A percentile compares a stretch with the other conserved stretches of the same genome.
Conservation (phyloP, 2,888 invertebrate species). For the Autographa pulchrina region DNA sequence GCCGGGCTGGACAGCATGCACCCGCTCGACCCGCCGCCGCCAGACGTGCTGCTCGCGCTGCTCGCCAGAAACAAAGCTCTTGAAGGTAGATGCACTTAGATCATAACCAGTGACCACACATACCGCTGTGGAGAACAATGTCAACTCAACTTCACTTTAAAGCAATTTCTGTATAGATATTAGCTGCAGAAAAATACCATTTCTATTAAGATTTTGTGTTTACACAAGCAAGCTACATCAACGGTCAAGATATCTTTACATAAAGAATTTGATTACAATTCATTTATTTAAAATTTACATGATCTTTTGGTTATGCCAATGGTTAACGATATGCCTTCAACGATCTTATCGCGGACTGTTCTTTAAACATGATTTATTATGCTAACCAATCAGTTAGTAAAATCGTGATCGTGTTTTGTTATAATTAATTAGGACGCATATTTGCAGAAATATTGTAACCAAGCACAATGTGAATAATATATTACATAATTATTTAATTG, state of each 20-base stretch:
- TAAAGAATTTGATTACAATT: background rate
- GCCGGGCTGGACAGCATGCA: conserved; percentile 79
- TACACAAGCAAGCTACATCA: conserved; percentile 22
- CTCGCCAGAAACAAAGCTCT: conserved; percentile 96
- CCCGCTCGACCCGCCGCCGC: conserved; percentile 91
- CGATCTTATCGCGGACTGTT: background rate
- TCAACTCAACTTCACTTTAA: too few species aligned
- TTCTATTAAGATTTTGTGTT: conserved; percentile 51
- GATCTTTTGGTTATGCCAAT: background rate
- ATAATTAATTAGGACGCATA: background rate
- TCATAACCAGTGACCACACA: background rate
- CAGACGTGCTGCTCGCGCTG: conserved; percentile 95
- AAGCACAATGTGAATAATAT: background rate
- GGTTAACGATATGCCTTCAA: background rate
- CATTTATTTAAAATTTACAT: background rate
- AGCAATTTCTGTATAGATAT: too few species aligned
- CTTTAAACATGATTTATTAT: conserved; percentile 4
- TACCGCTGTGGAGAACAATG: too few species aligned
- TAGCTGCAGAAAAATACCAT: too few species aligned
- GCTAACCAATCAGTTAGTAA: conserved; percentile 4
- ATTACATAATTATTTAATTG: background rate
- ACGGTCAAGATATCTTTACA: background rate
- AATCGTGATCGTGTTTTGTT: conserved; percentile 4
- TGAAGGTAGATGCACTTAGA: conserved; percentile 91
- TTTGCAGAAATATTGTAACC: background rate